phyloP scores from a whole-genome alignment of 23 tunicate genomes.

The Pegea sp. region DNA sequence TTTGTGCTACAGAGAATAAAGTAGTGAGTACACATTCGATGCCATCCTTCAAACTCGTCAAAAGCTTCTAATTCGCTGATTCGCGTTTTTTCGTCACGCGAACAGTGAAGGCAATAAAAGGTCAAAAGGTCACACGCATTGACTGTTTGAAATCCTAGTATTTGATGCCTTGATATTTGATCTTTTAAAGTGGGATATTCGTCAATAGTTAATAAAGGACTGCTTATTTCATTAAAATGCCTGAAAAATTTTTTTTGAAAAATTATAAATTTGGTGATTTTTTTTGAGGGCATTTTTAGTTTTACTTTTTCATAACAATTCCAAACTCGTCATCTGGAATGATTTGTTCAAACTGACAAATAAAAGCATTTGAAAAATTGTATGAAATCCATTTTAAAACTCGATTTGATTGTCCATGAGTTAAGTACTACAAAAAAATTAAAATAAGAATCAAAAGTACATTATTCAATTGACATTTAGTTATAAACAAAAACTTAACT shows the following conservation, averaged over 20 bases:
- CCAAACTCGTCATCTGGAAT: slow-evolving; percentile 55
- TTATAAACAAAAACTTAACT: slow-evolving; percentile 8
- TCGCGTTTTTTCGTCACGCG: slow-evolving; percentile 9
- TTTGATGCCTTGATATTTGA: slow-evolving; percentile 21
- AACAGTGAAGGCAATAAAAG: slow-evolving; percentile 8
- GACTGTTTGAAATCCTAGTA: slow-evolving; percentile 5
- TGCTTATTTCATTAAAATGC: slow-evolving; percentile 16
- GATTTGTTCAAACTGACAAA: slow-evolving; percentile 60
- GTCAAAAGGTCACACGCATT: slow-evolving; percentile 7
- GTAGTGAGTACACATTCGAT: slow-evolving; percentile 58
- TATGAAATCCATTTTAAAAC: slow-evolving; percentile 44
- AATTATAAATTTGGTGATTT: not conserved
- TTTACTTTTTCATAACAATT: slow-evolving; percentile 40
- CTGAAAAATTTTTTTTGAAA: slow-evolving; percentile 2
- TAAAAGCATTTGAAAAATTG: slow-evolving; percentile 19
- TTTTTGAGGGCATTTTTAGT: not conserved
- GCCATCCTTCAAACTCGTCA: slow-evolving; percentile 90
- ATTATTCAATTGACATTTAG: no score
- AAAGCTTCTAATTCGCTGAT: slow-evolving; percentile 39
- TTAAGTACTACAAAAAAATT: slow-evolving; percentile 48
- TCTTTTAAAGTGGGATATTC: slow-evolving; percentile 20
- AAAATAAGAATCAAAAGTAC: no score
- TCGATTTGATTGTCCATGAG: slow-evolving; percentile 18
- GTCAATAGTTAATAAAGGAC: slow-evolving; percentile 32
- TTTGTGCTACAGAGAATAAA: slow-evolving; percentile 52